Percentiles rank a stretch among this genome's conserved stretches.
phyloP scores from a whole-genome alignment of 2,888 invertebrate species.

The Abrostola triplasia region DNA sequence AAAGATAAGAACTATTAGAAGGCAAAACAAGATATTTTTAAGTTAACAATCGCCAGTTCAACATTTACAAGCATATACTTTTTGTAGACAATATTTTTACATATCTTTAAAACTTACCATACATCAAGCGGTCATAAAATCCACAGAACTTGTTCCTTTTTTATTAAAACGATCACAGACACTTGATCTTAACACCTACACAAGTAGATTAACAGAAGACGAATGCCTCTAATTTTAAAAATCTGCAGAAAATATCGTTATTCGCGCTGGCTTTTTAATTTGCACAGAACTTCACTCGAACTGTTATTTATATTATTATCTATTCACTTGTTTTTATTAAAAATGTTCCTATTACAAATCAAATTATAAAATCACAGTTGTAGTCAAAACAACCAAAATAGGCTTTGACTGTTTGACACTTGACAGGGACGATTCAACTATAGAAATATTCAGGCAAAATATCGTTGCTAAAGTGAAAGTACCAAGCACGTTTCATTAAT shows the following conservation, averaged over 20 bases:
- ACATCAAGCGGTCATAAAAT: conserved; percentile 20
- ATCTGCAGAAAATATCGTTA: conserved; percentile 18
- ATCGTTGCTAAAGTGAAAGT: conserved; percentile 56
- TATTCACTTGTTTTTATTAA: conserved; percentile 11
- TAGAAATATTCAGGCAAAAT: conserved; percentile 31
- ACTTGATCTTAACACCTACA: conserved; percentile 47
- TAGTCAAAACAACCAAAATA: conserved; percentile 56
- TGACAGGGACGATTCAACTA: conserved; percentile 43
- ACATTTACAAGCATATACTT: background rate
- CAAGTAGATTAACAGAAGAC: conserved; percentile 28
- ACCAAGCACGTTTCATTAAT: background rate
- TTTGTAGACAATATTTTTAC: background rate
- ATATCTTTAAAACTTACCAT: conserved; percentile 38
- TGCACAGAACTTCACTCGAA: conserved; percentile 25
- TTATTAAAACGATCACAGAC: conserved; percentile 41
- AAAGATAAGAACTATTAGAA: conserved; percentile 7
- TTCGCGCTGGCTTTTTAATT: conserved; percentile 7
- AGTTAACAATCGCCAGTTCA: background rate
- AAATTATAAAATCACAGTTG: conserved; percentile 41
- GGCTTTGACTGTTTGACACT: conserved; percentile 46
- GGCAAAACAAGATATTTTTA: background rate
- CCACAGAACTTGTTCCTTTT: conserved; percentile 28
- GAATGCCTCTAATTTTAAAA: conserved; percentile 14
- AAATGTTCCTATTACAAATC: conserved; percentile 20
- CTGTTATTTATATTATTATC: conserved; percentile 1